These are phyloP conservation scores for Liparis tanakae DNA, from an alignment of 2,797 vertebrate genomes.

Conservation along the genomic window DNA sequence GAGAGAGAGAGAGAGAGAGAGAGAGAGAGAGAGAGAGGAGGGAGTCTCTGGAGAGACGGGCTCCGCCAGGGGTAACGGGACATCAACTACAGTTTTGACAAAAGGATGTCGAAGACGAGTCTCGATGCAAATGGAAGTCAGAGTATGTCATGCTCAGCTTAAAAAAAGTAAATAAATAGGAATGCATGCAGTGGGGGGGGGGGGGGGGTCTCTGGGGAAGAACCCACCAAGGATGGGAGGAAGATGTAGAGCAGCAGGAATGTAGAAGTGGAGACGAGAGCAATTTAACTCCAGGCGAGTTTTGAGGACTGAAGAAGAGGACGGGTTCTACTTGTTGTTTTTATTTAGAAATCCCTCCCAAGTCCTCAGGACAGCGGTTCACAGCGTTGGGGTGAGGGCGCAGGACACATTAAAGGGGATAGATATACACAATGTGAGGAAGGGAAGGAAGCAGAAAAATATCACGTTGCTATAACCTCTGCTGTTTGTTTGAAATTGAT, in stretches of 20 bases:
- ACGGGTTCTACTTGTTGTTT: not conserved
- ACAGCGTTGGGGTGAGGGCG: no score
- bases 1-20: constrained; percentile 23
- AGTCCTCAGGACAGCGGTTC: not conserved
- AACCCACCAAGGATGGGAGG: not conserved
- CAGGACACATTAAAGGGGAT: not conserved
- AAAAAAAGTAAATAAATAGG: constrained; percentile 33
- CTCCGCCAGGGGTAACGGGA: constrained; percentile 37
- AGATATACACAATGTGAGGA: not conserved
- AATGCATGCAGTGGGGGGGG: not conserved
- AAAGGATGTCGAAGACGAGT: constrained; percentile 27
- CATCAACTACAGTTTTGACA: constrained; percentile 38
- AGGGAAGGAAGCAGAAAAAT: not conserved
- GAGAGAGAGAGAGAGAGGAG: no score
- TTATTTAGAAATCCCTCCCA: not conserved
- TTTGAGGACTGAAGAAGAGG: constrained; percentile 2
- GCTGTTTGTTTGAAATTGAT: not conserved
- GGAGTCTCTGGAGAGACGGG: constrained; percentile 20
- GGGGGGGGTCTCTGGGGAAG: constrained; percentile 9
- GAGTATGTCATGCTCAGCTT: constrained; percentile 23
- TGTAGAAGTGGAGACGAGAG: constrained; percentile 19
- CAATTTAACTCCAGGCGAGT: not conserved
- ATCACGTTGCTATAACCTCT: not conserved
- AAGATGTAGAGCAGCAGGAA: constrained; percentile 24
- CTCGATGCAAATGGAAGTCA: constrained; percentile 54